These are phyloP conservation scores for Beroe ovata DNA, from an alignment of 37 sponge, comb jelly and placozoan species.

Conservation along the genomic window DNA sequence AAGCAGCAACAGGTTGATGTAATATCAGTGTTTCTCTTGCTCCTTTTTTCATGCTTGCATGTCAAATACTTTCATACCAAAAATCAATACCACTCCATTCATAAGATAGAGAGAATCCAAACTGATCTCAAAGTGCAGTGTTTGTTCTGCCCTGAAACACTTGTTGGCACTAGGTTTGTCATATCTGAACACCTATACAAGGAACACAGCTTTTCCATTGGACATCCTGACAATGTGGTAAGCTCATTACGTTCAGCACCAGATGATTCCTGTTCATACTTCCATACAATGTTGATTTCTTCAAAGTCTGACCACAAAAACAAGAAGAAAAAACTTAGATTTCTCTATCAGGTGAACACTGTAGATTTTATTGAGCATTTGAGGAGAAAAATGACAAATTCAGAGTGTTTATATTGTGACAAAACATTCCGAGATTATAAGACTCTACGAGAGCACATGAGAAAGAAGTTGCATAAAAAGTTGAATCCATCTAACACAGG, in stretches of 20 bases:
- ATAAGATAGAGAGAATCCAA: not conserved
- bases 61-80: too few species aligned
- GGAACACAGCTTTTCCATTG: conserved; percentile 57
- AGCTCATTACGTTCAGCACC: not conserved
- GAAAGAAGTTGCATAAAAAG: conserved; percentile 90
- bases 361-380: conserved; percentile 19
- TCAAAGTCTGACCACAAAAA: too few species aligned
- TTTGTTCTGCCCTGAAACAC: conserved; percentile 39
- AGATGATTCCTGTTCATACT: too few species aligned
- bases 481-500: conserved; percentile 77
- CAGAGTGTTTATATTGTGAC: conserved; percentile 88
- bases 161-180: not conserved
- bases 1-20: conserved; percentile 66
- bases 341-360: conserved; percentile 4
- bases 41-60: too few species aligned
- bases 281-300: too few species aligned
- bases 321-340: too few species aligned
- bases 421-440: conserved; percentile 74
- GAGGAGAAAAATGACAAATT: not conserved
- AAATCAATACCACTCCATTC: too few species aligned
- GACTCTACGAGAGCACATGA: conserved; percentile 93
- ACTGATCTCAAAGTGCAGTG: not conserved
- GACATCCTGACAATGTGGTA: conserved; percentile 65
- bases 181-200: conserved; percentile 56
- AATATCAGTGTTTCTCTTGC: too few species aligned